Conservation (phyloP, 1,140 invertebrate genomes). For the Drosophila tristis region DNA sequence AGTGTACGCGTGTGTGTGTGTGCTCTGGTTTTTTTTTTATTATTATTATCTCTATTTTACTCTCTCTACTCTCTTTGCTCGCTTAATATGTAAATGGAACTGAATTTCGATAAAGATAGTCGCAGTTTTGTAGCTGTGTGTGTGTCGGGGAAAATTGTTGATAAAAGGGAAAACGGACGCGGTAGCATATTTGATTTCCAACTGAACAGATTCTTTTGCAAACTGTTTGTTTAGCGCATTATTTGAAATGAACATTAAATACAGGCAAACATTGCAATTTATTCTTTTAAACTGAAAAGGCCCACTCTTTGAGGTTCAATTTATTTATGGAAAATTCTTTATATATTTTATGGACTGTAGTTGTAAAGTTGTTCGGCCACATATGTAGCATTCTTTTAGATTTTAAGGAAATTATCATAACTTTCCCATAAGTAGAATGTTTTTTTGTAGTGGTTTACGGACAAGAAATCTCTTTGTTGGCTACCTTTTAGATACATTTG, state of each 20-base stretch:
- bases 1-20: not conserved
- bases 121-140: too few species aligned
- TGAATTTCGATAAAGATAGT: conserved; percentile 37
- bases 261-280: not conserved
- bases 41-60: not conserved
- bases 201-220: conserved; percentile 19
- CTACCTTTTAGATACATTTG: too few species aligned
- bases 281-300: too few species aligned
- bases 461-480: too few species aligned
- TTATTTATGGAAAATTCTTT: too few species aligned
- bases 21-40: not conserved
- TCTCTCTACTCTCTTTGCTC: conserved; percentile 17
- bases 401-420: too few species aligned
- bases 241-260: conserved; percentile 7
- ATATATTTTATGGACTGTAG: too few species aligned
- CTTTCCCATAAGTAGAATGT: too few species aligned
- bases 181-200: conserved; percentile 26
- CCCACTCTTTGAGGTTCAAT: too few species aligned
- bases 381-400: too few species aligned
- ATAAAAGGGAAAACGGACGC: conserved; percentile 37
- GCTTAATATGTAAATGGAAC: conserved; percentile 51
- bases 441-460: too few species aligned
- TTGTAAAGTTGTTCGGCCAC: too few species aligned
- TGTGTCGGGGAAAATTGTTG: conserved; percentile 29
- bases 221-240: not conserved